These are phyloP conservation scores for Nothocercus nigrocapillus DNA, from an alignment of 2,113 vertebrate genomes.

Conservation along the genomic window DNA sequence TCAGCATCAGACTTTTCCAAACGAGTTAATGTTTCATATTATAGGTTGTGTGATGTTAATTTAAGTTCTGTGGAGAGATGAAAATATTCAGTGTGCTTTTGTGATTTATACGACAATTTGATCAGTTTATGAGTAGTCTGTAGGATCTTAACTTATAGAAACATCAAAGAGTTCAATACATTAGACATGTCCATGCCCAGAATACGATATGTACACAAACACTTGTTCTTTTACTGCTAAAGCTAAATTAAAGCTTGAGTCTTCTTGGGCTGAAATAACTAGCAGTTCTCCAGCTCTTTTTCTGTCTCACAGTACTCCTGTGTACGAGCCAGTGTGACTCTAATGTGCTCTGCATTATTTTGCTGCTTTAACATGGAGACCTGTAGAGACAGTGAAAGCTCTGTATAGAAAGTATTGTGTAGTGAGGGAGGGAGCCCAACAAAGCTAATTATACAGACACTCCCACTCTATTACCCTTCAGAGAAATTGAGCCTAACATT, in stretches of 20 bases:
- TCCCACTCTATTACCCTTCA: conserved; percentile 75
- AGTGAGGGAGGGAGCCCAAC: conserved; percentile 67
- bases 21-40: neutral
- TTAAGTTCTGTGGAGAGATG: neutral
- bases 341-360: conserved; percentile 55
- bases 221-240: conserved; percentile 32
- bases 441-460: conserved; percentile 77
- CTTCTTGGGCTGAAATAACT: conserved; percentile 10
- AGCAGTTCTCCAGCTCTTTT: conserved; percentile 3
- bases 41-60: conserved; percentile 1
- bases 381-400: conserved; percentile 65
- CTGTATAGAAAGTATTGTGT: conserved; percentile 50
- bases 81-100: neutral
- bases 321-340: conserved; percentile 34
- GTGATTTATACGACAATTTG: conserved; percentile 38
- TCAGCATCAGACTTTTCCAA: neutral
- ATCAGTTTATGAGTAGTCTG: conserved; percentile 15
- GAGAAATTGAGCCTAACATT: conserved; percentile 80
- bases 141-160: conserved; percentile 8
- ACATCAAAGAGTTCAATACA: neutral
- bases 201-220: neutral
- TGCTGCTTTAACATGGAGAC: conserved; percentile 55
- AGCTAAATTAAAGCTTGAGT: conserved; percentile 37
- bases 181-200: neutral
- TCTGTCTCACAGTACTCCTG: neutral